A percentile compares a stretch with the other conserved stretches of the same genome.
phyloP scores from a whole-genome alignment of 2,113 vertebrate species.

The Varanus salvator region DNA sequence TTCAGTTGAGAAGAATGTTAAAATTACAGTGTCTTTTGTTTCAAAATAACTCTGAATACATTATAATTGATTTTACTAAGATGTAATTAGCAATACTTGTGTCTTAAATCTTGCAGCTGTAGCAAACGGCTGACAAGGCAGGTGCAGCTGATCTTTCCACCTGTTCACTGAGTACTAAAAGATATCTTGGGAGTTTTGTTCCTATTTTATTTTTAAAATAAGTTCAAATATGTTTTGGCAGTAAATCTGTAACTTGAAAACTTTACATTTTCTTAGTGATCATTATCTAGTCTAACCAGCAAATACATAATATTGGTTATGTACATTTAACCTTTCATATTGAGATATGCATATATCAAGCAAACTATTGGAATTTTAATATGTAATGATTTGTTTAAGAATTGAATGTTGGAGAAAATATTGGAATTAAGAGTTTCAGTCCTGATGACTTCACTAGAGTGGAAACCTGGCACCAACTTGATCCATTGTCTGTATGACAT shows the following conservation, averaged over 20 bases:
- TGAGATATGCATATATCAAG: neutral
- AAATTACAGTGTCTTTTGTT: constrained; percentile 20
- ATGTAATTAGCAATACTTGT: constrained; percentile 16
- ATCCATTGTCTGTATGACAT: neutral
- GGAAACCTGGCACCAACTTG: neutral
- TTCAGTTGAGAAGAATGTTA: constrained; percentile 23
- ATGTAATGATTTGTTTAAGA: neutral
- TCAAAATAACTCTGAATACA: constrained; percentile 10
- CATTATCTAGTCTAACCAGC: neutral
- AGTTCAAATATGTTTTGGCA: neutral
- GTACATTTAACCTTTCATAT: neutral
- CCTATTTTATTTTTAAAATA: neutral
- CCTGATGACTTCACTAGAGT: neutral
- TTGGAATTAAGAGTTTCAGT: neutral
- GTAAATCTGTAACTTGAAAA: neutral
- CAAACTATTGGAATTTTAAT: neutral
- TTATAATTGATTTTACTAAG: constrained; percentile 19
- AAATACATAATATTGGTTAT: neutral
- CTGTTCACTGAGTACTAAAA: neutral
- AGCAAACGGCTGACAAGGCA: constrained; percentile 13
- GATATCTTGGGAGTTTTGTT: neutral
- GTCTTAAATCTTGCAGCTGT: constrained; percentile 23
- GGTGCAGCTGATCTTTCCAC: constrained; percentile 26
- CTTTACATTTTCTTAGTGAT: neutral
- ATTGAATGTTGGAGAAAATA: neutral